phyloP scores from a whole-genome alignment of 2,797 vertebrate species.

The Pipistrellus pipistrellus region DNA sequence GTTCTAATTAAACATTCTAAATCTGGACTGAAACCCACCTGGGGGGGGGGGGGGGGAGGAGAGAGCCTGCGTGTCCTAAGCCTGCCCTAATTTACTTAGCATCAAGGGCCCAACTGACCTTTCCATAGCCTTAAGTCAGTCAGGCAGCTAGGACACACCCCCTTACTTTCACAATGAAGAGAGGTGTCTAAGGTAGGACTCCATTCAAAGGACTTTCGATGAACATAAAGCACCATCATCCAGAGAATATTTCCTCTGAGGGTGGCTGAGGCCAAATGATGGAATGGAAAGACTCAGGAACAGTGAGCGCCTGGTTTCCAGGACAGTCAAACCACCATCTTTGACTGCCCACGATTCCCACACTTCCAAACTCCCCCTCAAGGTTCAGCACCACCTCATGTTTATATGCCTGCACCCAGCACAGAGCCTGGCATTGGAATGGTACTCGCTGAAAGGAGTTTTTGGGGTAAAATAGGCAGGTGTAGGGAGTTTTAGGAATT shows the following conservation, averaged over 20 bases:
- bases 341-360: background rate
- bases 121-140: conserved; percentile 55
- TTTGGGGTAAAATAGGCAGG: no score
- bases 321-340: background rate
- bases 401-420: background rate
- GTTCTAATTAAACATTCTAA: conserved; percentile 81
- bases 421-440: background rate
- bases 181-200: conserved; percentile 47
- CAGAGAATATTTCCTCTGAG: background rate
- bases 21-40: conserved; percentile 74
- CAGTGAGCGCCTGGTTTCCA: background rate
- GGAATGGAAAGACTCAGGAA: background rate
- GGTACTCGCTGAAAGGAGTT: no score
- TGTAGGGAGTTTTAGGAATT: no score
- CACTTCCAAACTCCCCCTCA: background rate
- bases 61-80: conserved; percentile 27
- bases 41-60: background rate
- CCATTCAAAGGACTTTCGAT: conserved; percentile 61
- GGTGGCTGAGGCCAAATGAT: background rate
- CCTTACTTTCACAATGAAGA: conserved; percentile 50
- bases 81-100: conserved; percentile 69
- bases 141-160: conserved; percentile 34
- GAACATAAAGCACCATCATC: conserved; percentile 53
- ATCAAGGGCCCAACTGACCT: conserved; percentile 70
- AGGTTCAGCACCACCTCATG: rapidly evolving